A percentile compares a stretch with the other conserved stretches of the same genome.
Evolutionary conservation across 2,888 invertebrate species (phyloP).

Genomic region (Rhabditophanes sp.): DNA sequence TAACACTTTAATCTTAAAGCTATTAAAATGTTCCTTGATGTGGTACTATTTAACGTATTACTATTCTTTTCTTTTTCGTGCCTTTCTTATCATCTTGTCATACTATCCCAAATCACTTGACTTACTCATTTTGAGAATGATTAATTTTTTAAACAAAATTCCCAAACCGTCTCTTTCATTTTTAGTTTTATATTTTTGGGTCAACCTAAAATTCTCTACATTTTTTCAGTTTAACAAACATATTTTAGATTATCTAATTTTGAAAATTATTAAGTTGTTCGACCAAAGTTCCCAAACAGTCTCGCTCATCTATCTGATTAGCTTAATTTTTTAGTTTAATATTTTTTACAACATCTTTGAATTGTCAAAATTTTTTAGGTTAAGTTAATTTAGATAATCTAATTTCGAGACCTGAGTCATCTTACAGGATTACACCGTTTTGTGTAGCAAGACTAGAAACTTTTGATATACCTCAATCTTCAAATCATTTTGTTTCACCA

Average conservation of each 20-base stretch:
- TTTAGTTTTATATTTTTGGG: too few relatives aligned
- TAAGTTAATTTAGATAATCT: not conserved
- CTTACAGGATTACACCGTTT: not conserved
- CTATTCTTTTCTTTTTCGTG: not conserved
- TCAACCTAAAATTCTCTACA: too few relatives aligned
- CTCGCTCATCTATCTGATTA: not conserved
- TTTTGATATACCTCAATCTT: constrained; percentile 1
- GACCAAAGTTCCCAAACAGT: not conserved
- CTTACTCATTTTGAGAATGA: too few relatives aligned
- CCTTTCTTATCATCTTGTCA: constrained; percentile 1
- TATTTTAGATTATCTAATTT: too few relatives aligned
- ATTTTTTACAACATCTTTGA: constrained; percentile 1
- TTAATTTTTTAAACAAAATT: too few relatives aligned
- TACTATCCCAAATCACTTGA: constrained; percentile 1
- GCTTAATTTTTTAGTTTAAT: not conserved
- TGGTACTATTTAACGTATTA: constrained; percentile 2
- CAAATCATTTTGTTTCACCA: not conserved
- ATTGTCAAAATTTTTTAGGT: not conserved
- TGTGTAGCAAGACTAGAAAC: not conserved
- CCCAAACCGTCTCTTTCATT: too few relatives aligned
- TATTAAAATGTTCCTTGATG: too few relatives aligned
- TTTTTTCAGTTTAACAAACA: too few relatives aligned
- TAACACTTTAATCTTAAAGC: too few relatives aligned
- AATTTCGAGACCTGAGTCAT: not conserved
- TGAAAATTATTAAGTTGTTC: not conserved